Conservation (phyloP, 2,888 invertebrate species). For the Hydrotaea cyrtoneurina region DNA sequence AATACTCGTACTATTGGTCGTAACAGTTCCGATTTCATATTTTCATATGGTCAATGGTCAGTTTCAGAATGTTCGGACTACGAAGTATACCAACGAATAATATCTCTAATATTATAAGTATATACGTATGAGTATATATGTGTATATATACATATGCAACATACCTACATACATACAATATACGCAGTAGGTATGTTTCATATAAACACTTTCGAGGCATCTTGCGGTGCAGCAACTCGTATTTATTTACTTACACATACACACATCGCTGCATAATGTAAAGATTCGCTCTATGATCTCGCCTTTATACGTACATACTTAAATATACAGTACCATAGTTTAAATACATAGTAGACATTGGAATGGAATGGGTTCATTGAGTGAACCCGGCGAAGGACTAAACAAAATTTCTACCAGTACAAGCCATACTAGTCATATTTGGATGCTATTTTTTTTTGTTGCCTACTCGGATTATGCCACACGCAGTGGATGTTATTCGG, state of each 20-base stretch:
- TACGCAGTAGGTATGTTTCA: background rate
- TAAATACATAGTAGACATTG: background rate
- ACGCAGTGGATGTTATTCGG: background rate
- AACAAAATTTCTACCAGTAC: background rate
- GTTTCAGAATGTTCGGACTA: too few species aligned
- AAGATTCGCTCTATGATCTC: slow-evolving; percentile 68
- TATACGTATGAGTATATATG: background rate
- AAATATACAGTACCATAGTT: background rate
- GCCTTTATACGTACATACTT: slow-evolving; percentile 49
- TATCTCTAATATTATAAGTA: too few species aligned
- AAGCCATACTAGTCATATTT: slow-evolving; percentile 60
- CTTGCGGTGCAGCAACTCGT: background rate
- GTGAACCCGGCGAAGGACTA: background rate
- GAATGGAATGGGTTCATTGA: too few species aligned
- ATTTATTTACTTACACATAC: background rate
- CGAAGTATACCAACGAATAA: too few species aligned
- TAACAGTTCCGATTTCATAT: too few species aligned
- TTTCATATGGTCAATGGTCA: too few species aligned
- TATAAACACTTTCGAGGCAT: background rate
- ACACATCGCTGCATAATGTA: slow-evolving; percentile 18
- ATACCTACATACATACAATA: background rate
- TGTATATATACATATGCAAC: background rate
- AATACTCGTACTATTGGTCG: too few species aligned
- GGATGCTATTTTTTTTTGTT: slow-evolving; percentile 55
- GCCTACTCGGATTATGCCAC: background rate